Evolutionary conservation across 2,888 invertebrate genomes (phyloP).

Genomic region (Chloroclystis v-ata): DNA sequence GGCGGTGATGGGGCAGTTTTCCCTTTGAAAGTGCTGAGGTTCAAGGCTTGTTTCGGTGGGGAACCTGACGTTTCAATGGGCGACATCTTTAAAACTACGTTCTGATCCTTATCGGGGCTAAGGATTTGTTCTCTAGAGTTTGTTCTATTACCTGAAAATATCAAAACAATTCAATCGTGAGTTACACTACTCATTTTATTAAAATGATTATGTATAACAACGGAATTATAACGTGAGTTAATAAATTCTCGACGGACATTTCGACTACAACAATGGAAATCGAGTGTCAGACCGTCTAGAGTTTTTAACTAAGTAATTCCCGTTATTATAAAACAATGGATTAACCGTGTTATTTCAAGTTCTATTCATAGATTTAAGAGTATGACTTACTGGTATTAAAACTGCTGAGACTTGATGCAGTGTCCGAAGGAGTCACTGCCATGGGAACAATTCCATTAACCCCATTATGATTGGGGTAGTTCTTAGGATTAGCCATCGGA

Average conservation of each 20-base stretch:
- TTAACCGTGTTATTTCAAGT: too few species aligned
- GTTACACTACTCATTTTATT: too few species aligned
- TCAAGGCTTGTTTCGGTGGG: conserved; percentile 67
- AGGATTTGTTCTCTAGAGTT: conserved; percentile 61
- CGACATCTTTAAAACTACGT: conserved; percentile 87
- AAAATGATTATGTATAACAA: too few species aligned
- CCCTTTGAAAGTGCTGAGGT: conserved; percentile 84
- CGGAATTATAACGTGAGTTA: too few species aligned
- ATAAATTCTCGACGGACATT: too few species aligned
- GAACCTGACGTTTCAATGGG: conserved; percentile 79
- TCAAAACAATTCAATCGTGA: too few species aligned
- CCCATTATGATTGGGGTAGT: conserved; percentile 60
- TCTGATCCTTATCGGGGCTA: conserved; percentile 74
- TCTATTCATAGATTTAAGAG: too few species aligned
- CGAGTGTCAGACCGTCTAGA: too few species aligned
- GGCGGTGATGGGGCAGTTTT: conserved; percentile 77
- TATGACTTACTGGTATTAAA: conserved; percentile 79
- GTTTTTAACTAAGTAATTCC: too few species aligned
- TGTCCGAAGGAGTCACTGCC: conserved; percentile 80
- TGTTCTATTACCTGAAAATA: conserved; percentile 67
- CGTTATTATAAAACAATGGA: too few species aligned
- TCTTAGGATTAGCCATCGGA: conserved; percentile 86
- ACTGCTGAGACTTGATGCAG: conserved; percentile 86
- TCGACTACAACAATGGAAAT: too few species aligned
- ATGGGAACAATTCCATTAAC: conserved; percentile 63